phyloP scores from a whole-genome alignment of 2,888 invertebrate genomes.

The Noctua janthina region DNA sequence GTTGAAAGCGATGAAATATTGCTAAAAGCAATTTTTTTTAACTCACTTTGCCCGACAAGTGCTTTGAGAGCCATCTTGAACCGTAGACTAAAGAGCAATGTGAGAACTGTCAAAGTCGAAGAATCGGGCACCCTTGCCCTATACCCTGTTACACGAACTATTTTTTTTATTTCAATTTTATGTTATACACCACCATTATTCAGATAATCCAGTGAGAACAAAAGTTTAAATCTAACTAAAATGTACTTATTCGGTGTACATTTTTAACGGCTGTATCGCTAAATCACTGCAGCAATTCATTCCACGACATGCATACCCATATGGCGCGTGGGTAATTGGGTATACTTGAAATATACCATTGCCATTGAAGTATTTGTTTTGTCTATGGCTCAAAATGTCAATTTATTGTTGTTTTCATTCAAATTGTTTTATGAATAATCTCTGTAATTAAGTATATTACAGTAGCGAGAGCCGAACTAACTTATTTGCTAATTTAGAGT shows the following conservation, averaged over 20 bases:
- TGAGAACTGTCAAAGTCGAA: conserved; percentile 47
- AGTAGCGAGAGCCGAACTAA: background rate
- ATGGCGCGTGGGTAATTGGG: too few species aligned
- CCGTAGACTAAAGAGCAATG: conserved; percentile 79
- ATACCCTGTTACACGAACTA: conserved; percentile 33
- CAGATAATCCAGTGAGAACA: background rate
- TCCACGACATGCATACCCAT: background rate
- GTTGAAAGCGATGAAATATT: conserved; percentile 29
- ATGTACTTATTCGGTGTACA: background rate
- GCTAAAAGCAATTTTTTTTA: conserved; percentile 67
- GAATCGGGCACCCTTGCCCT: background rate
- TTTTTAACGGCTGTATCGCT: background rate
- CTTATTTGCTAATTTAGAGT: background rate
- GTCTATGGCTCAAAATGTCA: conserved; percentile 45
- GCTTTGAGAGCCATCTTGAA: conserved; percentile 96
- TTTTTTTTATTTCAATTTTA: conserved; percentile 1
- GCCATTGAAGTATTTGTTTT: background rate
- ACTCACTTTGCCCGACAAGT: conserved; percentile 97
- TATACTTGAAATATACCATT: background rate
- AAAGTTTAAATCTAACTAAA: too few species aligned
- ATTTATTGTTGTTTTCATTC: conserved; percentile 1
- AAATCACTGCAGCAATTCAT: background rate
- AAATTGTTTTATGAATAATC: background rate
- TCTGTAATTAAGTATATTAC: background rate
- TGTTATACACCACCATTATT: background rate